These are phyloP conservation scores for Metaphire vulgaris DNA, from an alignment of 1,140 invertebrate species.

Conservation along the genomic window DNA sequence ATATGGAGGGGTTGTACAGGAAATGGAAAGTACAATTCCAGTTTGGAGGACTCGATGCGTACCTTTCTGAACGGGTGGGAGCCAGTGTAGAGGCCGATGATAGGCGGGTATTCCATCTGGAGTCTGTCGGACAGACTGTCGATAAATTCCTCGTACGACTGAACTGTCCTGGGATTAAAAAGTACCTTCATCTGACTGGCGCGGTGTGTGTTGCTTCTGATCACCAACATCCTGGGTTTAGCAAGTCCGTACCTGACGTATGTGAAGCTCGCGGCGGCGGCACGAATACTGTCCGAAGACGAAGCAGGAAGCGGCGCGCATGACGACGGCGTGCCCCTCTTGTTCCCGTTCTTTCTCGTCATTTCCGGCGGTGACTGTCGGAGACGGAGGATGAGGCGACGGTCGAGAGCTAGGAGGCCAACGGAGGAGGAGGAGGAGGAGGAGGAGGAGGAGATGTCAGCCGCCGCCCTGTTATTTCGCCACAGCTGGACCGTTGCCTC, in stretches of 20 bases:
- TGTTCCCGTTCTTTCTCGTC: not conserved
- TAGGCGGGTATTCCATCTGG: slow-evolving; percentile 35
- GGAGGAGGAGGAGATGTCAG: not conserved
- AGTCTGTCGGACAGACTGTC: slow-evolving; percentile 59
- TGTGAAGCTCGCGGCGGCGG: not conserved
- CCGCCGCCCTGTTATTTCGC: slow-evolving; percentile 31
- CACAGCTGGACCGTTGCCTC: slow-evolving; percentile 35
- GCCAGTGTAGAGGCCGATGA: slow-evolving; percentile 38
- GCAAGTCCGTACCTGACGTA: not conserved
- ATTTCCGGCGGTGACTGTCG: no score
- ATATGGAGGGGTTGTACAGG: no score
- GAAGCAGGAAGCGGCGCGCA: no score
- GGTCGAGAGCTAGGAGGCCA: no score
- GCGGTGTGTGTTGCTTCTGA: slow-evolving; percentile 42
- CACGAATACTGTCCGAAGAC: not conserved
- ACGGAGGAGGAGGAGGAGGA: no score
- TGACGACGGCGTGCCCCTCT: no score
- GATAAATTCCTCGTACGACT: slow-evolving; percentile 89
- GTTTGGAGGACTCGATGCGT: no score
- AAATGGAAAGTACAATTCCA: no score
- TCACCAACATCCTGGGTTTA: slow-evolving; percentile 38
- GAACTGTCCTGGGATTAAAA: slow-evolving; percentile 80
- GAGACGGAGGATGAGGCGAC: no score
- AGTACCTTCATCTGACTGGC: slow-evolving; percentile 53
- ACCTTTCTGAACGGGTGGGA: slow-evolving; percentile 41